Conservation (phyloP, 2,888 invertebrate genomes). For the Drosophila cyrtoloma region DNA sequence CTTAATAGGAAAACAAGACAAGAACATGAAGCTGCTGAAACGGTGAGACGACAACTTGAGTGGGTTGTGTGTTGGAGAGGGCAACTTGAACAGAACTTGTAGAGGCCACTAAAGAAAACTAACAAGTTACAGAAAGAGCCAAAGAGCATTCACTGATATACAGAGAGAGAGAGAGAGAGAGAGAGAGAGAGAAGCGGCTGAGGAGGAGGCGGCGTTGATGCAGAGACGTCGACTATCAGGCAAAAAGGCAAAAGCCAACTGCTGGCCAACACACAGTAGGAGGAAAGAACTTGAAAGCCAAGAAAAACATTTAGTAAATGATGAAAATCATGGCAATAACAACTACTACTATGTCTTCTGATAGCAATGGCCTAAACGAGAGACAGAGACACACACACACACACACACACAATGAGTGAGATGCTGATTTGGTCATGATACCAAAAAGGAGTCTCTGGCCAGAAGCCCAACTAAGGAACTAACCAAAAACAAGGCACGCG, state of each 20-base stretch:
- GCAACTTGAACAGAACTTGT: constrained; percentile 47
- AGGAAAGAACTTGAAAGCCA: constrained; percentile 69
- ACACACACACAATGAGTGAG: constrained; percentile 3
- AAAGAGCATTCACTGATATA: constrained; percentile 43
- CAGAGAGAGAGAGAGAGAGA: neutral
- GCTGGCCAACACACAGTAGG: constrained; percentile 41
- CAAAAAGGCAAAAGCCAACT: constrained; percentile 6
- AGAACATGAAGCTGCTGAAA: constrained; percentile 51
- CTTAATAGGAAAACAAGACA: constrained; percentile 80
- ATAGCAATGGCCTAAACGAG: constrained; percentile 16
- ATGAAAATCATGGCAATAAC: constrained; percentile 78
- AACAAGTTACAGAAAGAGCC: constrained; percentile 72
- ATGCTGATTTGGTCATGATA: constrained; percentile 35
- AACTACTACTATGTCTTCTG: constrained; percentile 40
- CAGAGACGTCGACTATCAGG: constrained; percentile 34
- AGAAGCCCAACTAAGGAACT: constrained; percentile 8
- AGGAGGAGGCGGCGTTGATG: neutral
- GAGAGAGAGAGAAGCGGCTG: neutral
- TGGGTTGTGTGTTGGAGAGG: neutral
- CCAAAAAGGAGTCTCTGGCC: constrained; percentile 16
- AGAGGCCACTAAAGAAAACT: constrained; percentile 74
- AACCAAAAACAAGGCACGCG: constrained; percentile 11
- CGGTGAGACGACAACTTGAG: constrained; percentile 16
- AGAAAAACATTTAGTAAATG: constrained; percentile 78
- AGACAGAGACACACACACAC: neutral